Percentiles rank a stretch among this genome's conserved stretches.
phyloP scores from a whole-genome alignment of 2,888 invertebrate species.

The Yponomeuta sedellus region DNA sequence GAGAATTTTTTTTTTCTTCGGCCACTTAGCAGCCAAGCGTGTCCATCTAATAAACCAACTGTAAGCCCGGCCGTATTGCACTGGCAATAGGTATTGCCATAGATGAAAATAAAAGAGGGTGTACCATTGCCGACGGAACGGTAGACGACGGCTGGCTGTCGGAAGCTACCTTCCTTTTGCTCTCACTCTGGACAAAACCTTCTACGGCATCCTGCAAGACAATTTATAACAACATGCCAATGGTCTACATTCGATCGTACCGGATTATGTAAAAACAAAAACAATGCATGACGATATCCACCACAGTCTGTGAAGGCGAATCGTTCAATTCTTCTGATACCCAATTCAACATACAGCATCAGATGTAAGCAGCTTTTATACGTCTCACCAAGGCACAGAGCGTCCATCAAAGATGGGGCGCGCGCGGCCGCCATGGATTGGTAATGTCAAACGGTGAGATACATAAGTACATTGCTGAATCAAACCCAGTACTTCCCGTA shows the following conservation, averaged over 20 bases:
- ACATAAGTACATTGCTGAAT: too few species aligned
- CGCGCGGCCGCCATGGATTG: too few species aligned
- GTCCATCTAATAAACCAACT: background rate
- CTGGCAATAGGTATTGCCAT: background rate
- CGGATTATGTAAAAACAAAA: background rate
- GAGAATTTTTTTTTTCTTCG: too few species aligned
- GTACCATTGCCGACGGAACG: constrained; percentile 42
- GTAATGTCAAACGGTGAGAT: too few species aligned
- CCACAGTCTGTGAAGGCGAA: background rate
- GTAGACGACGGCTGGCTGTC: constrained; percentile 36
- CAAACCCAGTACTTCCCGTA: too few species aligned
- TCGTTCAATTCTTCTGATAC: background rate
- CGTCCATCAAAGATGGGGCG: too few species aligned
- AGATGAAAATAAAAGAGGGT: constrained; percentile 12
- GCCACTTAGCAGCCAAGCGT: too few species aligned
- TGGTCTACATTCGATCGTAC: constrained; percentile 24
- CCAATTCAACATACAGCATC: too few species aligned
- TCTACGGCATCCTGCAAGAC: constrained; percentile 63
- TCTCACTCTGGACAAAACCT: constrained; percentile 49
- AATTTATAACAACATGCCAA: constrained; percentile 59
- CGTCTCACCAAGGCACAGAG: too few species aligned
- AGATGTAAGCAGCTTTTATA: too few species aligned
- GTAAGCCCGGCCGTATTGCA: background rate
- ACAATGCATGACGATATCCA: background rate
- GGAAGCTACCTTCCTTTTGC: constrained; percentile 46